Conservation (phyloP, 2,113 vertebrate species). For the Oryzias curvinotus region DNA sequence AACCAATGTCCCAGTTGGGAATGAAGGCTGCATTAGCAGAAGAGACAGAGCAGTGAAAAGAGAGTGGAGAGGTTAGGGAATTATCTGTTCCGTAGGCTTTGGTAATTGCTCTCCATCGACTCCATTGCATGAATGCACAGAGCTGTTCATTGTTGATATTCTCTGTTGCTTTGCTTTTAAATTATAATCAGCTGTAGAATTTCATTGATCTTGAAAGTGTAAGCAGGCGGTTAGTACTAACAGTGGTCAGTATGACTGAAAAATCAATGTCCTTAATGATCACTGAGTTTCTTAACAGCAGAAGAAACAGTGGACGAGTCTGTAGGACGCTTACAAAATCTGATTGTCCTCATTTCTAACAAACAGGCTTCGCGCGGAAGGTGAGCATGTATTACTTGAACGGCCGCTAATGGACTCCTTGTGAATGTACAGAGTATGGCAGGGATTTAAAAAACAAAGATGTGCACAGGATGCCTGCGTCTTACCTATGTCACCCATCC, state of each 20-base stretch:
- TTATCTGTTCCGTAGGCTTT: constrained; percentile 30
- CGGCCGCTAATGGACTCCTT: too few species aligned
- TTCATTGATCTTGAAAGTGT: constrained; percentile 10
- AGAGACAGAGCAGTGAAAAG: constrained; percentile 48
- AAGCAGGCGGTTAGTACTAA: constrained; percentile 5
- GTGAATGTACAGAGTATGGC: too few species aligned
- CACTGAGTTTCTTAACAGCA: not conserved
- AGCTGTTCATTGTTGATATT: constrained; percentile 3
- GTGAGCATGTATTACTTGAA: too few species aligned
- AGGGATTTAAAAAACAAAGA: too few species aligned
- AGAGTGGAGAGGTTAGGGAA: constrained; percentile 42
- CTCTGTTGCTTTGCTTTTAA: constrained; percentile 6
- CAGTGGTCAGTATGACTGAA: constrained; percentile 8
- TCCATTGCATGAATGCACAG: constrained; percentile 1
- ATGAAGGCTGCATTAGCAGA: constrained; percentile 47
- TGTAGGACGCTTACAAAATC: too few species aligned
- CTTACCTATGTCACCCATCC: too few species aligned
- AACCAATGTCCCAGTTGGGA: constrained; percentile 49
- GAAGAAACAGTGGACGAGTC: not conserved
- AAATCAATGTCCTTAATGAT: constrained; percentile 26
- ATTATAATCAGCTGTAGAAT: constrained; percentile 1
- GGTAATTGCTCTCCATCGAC: constrained; percentile 38
- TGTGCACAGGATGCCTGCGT: too few species aligned
- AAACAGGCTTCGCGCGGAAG: too few species aligned
- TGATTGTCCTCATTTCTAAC: too few species aligned